phyloP scores from a whole-genome alignment of 2,888 invertebrate genomes.

The Clusia tigrina region DNA sequence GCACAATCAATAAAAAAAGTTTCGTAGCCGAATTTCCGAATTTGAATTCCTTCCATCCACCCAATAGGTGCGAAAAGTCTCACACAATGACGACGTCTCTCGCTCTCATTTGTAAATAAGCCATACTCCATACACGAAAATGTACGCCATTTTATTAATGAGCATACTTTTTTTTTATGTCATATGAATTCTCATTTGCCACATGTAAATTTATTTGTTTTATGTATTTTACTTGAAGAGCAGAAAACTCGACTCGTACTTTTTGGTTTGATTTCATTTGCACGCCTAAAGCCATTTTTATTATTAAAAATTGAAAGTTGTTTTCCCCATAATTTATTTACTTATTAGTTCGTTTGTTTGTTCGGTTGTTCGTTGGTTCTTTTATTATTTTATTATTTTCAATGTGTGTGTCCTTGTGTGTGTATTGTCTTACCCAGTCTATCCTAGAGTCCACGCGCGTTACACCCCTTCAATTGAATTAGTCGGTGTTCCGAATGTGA shows the following conservation, averaged over 20 bases:
- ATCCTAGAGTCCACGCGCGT: neutral
- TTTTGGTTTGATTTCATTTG: constrained; percentile 38
- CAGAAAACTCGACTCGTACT: too few relatives aligned
- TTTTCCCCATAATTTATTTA: constrained; percentile 8
- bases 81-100: neutral
- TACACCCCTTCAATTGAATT: too few relatives aligned
- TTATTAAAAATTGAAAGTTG: constrained; percentile 33
- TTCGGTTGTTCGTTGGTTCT: too few relatives aligned
- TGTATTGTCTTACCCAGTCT: constrained; percentile 58
- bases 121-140: constrained; percentile 3
- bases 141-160: neutral
- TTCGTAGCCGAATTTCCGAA: neutral
- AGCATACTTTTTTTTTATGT: constrained; percentile 26
- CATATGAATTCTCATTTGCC: constrained; percentile 14
- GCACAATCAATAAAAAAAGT: neutral
- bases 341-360: neutral
- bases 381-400: constrained; percentile 29
- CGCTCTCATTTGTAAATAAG: constrained; percentile 22
- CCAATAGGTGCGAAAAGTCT: too few relatives aligned
- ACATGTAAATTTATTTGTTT: constrained; percentile 18
- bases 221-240: constrained; percentile 10
- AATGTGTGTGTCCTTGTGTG: constrained; percentile 60
- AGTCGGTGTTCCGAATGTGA: too few relatives aligned
- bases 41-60: neutral
- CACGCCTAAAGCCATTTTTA: constrained; percentile 37